Evolutionary conservation across 2,888 invertebrate genomes (phyloP).

Genomic region (Lypha dubia): DNA sequence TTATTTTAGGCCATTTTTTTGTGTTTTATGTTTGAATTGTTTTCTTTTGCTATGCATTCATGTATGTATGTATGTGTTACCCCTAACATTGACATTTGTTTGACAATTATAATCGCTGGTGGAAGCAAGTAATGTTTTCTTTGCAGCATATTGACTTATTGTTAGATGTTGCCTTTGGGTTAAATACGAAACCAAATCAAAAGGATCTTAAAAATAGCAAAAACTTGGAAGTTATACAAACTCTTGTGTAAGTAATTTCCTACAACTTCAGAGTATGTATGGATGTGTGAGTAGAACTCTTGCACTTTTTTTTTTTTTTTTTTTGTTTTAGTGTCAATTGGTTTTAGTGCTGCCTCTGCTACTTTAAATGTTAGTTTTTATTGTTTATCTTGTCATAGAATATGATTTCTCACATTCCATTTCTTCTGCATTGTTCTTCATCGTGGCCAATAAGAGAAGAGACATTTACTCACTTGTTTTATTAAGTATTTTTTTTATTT

Average conservation of each 20-base stretch:
- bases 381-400: conserved; percentile 56
- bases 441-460: conserved; percentile 34
- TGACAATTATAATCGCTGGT: conserved; percentile 79
- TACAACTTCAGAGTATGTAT: not conserved
- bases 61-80: no score
- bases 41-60: not conserved
- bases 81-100: conserved; percentile 74
- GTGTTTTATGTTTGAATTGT: not conserved
- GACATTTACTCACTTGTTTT: conserved; percentile 29
- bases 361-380: conserved; percentile 29
- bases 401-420: conserved; percentile 31
- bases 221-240: not conserved
- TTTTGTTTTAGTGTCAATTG: conserved; percentile 46
- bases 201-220: not conserved
- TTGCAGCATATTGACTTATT: conserved; percentile 66
- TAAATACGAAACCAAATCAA: conserved; percentile 9
- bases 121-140: conserved; percentile 54
- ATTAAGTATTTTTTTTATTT: conserved; percentile 54
- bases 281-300: not conserved
- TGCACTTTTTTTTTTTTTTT: not conserved
- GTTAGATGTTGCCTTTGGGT: conserved; percentile 61
- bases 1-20: conserved; percentile 19
- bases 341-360: conserved; percentile 10
- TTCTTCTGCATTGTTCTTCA: not conserved
- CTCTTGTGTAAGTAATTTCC: conserved; percentile 6